A percentile compares a stretch with the other conserved stretches of the same genome.
Conservation (phyloP, 2,888 invertebrate genomes). For the Mesoligia furuncula region DNA sequence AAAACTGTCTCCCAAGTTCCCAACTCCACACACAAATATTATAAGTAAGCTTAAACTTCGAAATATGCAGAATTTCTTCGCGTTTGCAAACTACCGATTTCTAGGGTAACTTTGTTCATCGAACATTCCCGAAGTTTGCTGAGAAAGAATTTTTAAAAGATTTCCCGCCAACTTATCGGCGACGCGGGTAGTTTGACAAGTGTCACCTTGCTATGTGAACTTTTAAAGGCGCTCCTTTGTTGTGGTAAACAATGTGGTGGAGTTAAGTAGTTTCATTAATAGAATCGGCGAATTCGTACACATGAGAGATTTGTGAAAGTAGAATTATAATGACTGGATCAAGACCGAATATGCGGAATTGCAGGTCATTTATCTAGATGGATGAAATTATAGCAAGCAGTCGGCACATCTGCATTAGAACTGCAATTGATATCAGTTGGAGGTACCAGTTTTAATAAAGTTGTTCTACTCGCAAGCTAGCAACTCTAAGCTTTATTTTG, state of each 20-base stretch:
- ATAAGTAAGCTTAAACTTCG: conserved; percentile 46
- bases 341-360: no score
- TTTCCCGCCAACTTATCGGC: conserved; percentile 48
- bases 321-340: no score
- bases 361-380: no score
- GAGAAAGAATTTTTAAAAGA: conserved; percentile 57
- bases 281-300: background rate
- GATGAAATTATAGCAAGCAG: no score
- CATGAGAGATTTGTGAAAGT: no score
- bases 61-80: conserved; percentile 44
- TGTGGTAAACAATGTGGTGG: conserved; percentile 4
- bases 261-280: background rate
- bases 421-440: no score
- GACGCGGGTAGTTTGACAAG: conserved; percentile 30
- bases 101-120: conserved; percentile 44
- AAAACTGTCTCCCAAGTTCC: conserved; percentile 26
- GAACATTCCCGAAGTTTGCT: conserved; percentile 57
- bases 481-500: background rate
- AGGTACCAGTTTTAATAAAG: background rate
- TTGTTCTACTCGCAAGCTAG: background rate
- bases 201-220: conserved; percentile 28
- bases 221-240: conserved; percentile 9
- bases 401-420: no score
- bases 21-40: conserved; percentile 47
- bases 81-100: conserved; percentile 54